These are phyloP conservation scores for Leucophenga maculata DNA, from an alignment of 2,888 invertebrate species.

Conservation along the genomic window DNA sequence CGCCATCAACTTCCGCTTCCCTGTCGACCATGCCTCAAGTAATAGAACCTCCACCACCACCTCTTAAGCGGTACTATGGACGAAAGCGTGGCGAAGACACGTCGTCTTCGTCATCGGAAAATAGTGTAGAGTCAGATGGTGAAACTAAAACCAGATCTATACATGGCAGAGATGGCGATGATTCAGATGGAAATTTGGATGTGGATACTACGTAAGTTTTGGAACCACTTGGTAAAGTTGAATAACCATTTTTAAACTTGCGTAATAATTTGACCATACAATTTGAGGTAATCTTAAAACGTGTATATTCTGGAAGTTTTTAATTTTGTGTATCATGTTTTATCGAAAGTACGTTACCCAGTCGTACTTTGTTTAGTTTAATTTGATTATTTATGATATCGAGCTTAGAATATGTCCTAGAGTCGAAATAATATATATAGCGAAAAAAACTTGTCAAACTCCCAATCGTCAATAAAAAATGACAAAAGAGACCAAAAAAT, in stretches of 20 bases:
- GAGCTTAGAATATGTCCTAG: too few species aligned
- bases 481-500: too few species aligned
- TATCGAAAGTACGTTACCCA: too few species aligned
- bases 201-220: conserved; percentile 69
- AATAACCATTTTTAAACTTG: conserved; percentile 40
- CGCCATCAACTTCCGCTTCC: conserved; percentile 28
- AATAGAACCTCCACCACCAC: conserved; percentile 68
- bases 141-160: conserved; percentile 46
- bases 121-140: conserved; percentile 56
- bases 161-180: conserved; percentile 59
- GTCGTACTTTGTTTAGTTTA: too few species aligned
- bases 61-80: conserved; percentile 76
- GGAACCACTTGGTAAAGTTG: conserved; percentile 61
- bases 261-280: too few species aligned
- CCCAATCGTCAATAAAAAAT: too few species aligned
- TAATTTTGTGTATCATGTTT: too few species aligned
- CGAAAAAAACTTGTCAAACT: too few species aligned
- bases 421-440: too few species aligned
- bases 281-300: too few species aligned
- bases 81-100: conserved; percentile 75
- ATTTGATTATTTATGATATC: conserved; percentile 1
- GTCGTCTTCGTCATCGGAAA: conserved; percentile 68
- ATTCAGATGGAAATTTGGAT: conserved; percentile 64
- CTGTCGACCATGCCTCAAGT: conserved; percentile 49
- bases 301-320: too few species aligned